Percentiles rank a stretch among this genome's conserved stretches.
phyloP scores from a whole-genome alignment of 2,797 vertebrate species.

The Syndactyla subalaris region DNA sequence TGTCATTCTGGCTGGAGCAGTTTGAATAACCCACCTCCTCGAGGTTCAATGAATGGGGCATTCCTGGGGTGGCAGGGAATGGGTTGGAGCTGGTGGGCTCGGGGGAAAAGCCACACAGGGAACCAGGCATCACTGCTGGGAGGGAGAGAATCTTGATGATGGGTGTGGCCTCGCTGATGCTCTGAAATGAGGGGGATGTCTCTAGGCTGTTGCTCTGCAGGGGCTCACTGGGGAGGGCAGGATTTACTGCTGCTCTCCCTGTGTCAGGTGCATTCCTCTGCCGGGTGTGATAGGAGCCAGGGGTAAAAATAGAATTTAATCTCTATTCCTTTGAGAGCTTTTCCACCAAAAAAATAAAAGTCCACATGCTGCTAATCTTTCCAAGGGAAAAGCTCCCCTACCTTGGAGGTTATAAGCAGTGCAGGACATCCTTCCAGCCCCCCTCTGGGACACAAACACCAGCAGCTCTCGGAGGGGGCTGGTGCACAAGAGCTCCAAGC shows the following conservation, averaged over 20 bases:
- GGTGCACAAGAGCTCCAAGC: background rate
- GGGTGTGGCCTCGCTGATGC: background rate
- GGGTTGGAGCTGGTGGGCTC: background rate
- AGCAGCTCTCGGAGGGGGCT: background rate
- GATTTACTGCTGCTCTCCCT: background rate
- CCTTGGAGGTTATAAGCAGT: background rate
- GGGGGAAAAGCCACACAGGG: background rate
- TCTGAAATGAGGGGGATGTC: background rate
- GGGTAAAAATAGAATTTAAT: conserved; percentile 2
- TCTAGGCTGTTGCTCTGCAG: background rate
- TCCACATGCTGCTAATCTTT: background rate
- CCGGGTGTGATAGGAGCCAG: background rate
- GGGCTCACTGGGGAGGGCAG: background rate
- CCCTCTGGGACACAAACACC: background rate
- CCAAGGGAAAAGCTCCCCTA: background rate
- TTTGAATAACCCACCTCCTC: background rate
- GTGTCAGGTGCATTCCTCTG: background rate
- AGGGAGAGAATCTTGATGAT: background rate
- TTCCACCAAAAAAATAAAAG: background rate
- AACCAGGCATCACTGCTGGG: background rate
- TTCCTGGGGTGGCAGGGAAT: fast-evolving
- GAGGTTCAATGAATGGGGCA: fast-evolving
- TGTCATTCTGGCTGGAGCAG: background rate
- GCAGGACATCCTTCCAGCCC: background rate
- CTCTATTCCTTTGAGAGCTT: background rate